Percentiles rank a stretch among this genome's conserved stretches.
These are phyloP conservation scores for Lagria hirta DNA, from an alignment of 2,888 invertebrate genomes.

Conservation along the genomic window DNA sequence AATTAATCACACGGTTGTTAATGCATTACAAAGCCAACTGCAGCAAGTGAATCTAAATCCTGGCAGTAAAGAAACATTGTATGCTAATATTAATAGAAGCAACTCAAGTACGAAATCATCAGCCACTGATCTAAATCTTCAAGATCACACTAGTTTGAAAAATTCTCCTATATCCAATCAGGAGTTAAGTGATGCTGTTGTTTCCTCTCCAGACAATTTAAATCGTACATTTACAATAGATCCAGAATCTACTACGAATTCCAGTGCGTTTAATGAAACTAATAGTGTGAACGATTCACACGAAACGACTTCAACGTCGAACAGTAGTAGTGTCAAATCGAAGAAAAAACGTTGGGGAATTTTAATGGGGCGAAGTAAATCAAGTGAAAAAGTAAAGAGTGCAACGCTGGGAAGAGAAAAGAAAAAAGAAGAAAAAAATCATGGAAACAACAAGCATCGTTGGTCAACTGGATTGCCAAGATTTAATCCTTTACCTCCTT, in stretches of 20 bases:
- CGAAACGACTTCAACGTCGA: slow-evolving; percentile 37
- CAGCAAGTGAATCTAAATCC: slow-evolving; percentile 39
- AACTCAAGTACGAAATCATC: slow-evolving; percentile 34
- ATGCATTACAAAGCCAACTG: slow-evolving; percentile 41
- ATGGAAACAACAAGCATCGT: slow-evolving; percentile 61
- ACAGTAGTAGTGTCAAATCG: slow-evolving; percentile 37
- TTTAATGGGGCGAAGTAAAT: slow-evolving; percentile 64
- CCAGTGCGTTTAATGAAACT: slow-evolving; percentile 18
- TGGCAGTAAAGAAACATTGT: slow-evolving; percentile 48
- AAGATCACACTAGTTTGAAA: slow-evolving; percentile 11
- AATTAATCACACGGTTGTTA: slow-evolving; percentile 45
- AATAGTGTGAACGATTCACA: slow-evolving; percentile 27
- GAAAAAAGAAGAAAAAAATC: slow-evolving; percentile 56
- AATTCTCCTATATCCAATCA: slow-evolving; percentile 30
- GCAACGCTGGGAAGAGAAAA: slow-evolving; percentile 71
- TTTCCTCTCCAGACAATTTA: slow-evolving; percentile 35
- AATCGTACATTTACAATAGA: slow-evolving; percentile 40
- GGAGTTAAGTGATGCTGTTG: slow-evolving; percentile 23
- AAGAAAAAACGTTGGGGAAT: slow-evolving; percentile 70
- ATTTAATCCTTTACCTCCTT: slow-evolving; percentile 71
- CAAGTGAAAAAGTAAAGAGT: slow-evolving; percentile 62
- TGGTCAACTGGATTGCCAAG: slow-evolving; percentile 75
- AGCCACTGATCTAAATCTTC: slow-evolving; percentile 34
- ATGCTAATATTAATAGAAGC: slow-evolving; percentile 45
- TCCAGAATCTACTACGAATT: slow-evolving; percentile 16